phyloP scores from a whole-genome alignment of 2,113 vertebrate species.

The Aptenodytes forsteri region DNA sequence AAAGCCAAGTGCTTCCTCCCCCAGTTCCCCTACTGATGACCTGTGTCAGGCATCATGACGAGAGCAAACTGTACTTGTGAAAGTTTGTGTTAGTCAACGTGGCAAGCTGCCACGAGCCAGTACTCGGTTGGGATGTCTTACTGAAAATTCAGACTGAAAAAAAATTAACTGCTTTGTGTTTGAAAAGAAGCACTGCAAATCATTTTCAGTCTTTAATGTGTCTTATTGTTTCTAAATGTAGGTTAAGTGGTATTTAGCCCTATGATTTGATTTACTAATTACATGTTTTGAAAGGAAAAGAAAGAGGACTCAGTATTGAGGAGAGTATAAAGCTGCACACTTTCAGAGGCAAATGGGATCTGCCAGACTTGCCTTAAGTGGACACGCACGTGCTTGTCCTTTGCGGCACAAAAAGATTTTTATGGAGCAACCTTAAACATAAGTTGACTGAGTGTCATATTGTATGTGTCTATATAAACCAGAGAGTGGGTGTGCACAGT shows the following conservation, averaged over 20 bases:
- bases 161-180: not conserved
- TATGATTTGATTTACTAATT: not conserved
- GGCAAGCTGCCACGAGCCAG: not conserved
- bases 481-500: not conserved
- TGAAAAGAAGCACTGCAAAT: not conserved
- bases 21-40: not conserved
- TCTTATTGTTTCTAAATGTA: not conserved
- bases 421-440: not conserved
- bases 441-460: not conserved
- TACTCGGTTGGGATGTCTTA: not conserved
- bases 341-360: not conserved
- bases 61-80: not conserved
- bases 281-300: not conserved
- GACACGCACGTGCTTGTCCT: not conserved
- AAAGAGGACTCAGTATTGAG: not conserved
- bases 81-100: not conserved
- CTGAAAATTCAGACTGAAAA: not conserved
- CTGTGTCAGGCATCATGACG: not conserved
- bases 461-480: not conserved
- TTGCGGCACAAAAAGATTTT: not conserved
- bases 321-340: not conserved
- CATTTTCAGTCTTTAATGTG: not conserved
- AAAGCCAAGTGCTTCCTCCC: not conserved
- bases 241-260: not conserved
- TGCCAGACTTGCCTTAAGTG: not conserved